phyloP scores from a whole-genome alignment of 37 sponge, comb jelly and placozoan species.

The Oscarella lobularis region DNA sequence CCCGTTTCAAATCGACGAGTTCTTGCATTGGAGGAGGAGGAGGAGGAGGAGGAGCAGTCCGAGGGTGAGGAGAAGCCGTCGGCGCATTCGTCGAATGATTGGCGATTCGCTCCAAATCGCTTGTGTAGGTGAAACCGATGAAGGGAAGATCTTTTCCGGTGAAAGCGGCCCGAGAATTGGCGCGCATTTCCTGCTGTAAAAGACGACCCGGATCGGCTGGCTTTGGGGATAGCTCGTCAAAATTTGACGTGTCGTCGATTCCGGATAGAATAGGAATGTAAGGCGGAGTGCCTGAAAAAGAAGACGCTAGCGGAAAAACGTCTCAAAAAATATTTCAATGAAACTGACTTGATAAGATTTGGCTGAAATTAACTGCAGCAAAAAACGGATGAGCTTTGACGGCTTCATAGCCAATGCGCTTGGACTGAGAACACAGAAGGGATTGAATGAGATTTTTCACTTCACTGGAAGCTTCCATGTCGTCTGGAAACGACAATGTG shows the following conservation, averaged over 20 bases:
- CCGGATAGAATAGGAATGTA: constrained; percentile 43
- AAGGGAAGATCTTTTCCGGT: constrained; percentile 64
- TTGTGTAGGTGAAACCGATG: constrained; percentile 78
- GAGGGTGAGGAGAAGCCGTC: too few relatives aligned
- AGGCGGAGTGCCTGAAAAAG: constrained; percentile 43
- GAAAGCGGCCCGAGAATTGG: constrained; percentile 12
- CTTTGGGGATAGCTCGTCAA: constrained; percentile 23
- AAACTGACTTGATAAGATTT: too few relatives aligned
- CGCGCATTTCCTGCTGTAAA: neutral
- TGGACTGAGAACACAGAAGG: constrained; percentile 28
- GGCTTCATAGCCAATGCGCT: constrained; percentile 29
- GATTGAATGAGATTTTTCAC: constrained; percentile 32
- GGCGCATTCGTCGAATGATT: too few relatives aligned
- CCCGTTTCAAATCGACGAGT: too few relatives aligned
- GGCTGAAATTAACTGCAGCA: constrained; percentile 37
- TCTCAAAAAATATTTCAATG: too few relatives aligned
- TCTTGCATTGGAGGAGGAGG: too few relatives aligned
- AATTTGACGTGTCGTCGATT: constrained; percentile 67
- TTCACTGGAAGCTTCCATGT: constrained; percentile 19
- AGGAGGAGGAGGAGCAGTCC: too few relatives aligned
- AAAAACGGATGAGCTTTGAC: constrained; percentile 70
- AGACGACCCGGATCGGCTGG: neutral
- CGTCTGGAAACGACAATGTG: constrained; percentile 55
- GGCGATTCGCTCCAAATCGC: too few relatives aligned
- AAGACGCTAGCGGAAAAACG: too few relatives aligned